These are phyloP conservation scores for Deroptyus accipitrinus DNA, from an alignment of 2,113 vertebrate genomes.

Conservation along the genomic window DNA sequence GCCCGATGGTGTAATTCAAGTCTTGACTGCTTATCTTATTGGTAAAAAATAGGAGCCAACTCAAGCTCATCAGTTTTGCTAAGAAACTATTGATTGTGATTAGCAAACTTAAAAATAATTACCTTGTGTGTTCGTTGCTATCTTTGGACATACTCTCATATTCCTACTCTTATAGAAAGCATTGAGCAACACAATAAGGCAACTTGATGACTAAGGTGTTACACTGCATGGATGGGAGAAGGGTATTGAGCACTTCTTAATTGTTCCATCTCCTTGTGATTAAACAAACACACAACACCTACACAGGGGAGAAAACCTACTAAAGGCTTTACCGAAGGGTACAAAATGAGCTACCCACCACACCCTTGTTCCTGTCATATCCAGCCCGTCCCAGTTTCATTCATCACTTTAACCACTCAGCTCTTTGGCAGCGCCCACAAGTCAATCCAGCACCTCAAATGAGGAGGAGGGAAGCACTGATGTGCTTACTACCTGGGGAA, in stretches of 20 bases:
- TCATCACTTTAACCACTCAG: neutral
- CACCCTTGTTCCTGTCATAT: neutral
- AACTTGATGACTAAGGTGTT: conserved; percentile 49
- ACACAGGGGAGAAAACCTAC: neutral
- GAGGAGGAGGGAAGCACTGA: neutral
- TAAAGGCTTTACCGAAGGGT: neutral
- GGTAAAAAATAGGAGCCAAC: conserved; percentile 68
- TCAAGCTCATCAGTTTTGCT: conserved; percentile 67
- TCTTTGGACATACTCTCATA: conserved; percentile 66
- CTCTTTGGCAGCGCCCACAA: neutral
- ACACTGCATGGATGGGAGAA: neutral
- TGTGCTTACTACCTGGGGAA: neutral
- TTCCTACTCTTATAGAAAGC: conserved; percentile 45
- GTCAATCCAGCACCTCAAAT: neutral
- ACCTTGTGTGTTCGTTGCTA: conserved; percentile 66
- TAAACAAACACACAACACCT: neutral
- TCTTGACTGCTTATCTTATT: conserved; percentile 57
- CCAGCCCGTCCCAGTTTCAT: neutral
- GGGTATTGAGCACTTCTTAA: conserved; percentile 13
- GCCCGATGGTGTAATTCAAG: conserved; percentile 57
- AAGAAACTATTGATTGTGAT: conserved; percentile 71
- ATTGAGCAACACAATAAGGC: conserved; percentile 11
- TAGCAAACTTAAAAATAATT: conserved; percentile 72
- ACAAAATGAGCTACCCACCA: neutral
- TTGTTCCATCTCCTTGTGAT: conserved; percentile 13